These are phyloP conservation scores for Limenitis camilla DNA, from an alignment of 2,888 invertebrate genomes.

Conservation along the genomic window DNA sequence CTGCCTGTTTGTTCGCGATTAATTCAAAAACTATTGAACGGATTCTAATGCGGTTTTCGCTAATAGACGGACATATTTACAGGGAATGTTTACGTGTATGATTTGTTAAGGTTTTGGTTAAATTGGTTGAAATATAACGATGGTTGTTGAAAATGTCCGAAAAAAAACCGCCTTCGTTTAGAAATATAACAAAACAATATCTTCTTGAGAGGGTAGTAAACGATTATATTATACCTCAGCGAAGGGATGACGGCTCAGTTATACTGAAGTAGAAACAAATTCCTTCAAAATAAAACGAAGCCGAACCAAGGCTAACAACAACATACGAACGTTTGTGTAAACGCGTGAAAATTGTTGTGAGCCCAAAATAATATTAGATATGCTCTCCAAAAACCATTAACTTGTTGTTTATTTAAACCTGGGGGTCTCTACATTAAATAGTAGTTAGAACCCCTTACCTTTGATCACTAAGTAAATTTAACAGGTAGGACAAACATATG, in stretches of 20 bases:
- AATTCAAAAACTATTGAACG: no score
- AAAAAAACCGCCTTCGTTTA: no score
- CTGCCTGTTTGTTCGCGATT: no score
- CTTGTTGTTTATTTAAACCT: slow-evolving; percentile 54
- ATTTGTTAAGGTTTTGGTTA: no score
- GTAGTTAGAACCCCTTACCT: slow-evolving; percentile 20
- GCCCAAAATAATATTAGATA: slow-evolving; percentile 66
- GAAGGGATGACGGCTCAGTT: background rate
- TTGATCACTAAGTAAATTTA: slow-evolving; percentile 17
- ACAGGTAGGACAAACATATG: slow-evolving; percentile 7
- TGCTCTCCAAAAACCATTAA: slow-evolving; percentile 67
- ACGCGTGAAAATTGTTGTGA: slow-evolving; percentile 66
- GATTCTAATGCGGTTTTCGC: no score
- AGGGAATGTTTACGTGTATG: no score
- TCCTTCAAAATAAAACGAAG: slow-evolving; percentile 47
- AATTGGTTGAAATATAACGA: no score
- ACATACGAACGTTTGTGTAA: slow-evolving; percentile 50
- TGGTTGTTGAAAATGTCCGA: no score
- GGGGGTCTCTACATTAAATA: slow-evolving; percentile 25
- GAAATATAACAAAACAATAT: no score
- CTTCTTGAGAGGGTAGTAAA: no score
- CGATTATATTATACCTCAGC: background rate
- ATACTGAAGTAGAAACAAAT: slow-evolving; percentile 9
- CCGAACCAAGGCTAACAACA: slow-evolving; percentile 44
- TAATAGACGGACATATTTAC: no score